Evolutionary conservation across 2,888 invertebrate species (phyloP).

Genomic region (Polylopha cassiicola): DNA sequence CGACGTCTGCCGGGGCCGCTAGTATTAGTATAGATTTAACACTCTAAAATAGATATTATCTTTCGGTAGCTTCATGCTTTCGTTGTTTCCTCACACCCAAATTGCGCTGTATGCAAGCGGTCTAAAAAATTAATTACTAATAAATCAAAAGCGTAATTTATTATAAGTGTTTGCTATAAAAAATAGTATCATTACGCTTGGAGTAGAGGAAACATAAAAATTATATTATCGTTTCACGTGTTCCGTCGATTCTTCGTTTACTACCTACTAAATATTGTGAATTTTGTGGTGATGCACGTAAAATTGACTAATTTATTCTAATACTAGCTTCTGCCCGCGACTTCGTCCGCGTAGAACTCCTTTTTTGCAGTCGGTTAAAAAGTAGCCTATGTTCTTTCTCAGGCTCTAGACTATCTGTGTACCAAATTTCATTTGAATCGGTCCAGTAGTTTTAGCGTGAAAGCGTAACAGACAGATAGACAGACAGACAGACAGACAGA

Average conservation of each 20-base stretch:
- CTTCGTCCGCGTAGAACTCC: too few relatives aligned
- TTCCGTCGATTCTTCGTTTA: slow-evolving; percentile 48
- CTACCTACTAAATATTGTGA: slow-evolving; percentile 47
- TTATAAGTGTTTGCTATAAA: slow-evolving; percentile 57
- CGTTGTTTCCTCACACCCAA: slow-evolving; percentile 6
- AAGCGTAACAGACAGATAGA: too few relatives aligned
- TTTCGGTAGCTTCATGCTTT: slow-evolving; percentile 6
- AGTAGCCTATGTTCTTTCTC: too few relatives aligned
- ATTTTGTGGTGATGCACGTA: slow-evolving; percentile 32
- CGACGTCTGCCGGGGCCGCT: too few relatives aligned
- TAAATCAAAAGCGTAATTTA: slow-evolving; percentile 69
- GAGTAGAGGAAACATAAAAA: slow-evolving; percentile 65
- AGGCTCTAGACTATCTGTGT: too few relatives aligned
- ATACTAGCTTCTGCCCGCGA: slow-evolving; percentile 4
- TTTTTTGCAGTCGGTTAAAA: too few relatives aligned
- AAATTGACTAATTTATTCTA: slow-evolving; percentile 7
- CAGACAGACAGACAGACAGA: too few relatives aligned
- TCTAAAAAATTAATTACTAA: slow-evolving; percentile 29
- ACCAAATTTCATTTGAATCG: too few relatives aligned
- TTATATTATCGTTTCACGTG: slow-evolving; percentile 69
- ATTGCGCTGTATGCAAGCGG: slow-evolving; percentile 10
- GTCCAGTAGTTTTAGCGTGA: too few relatives aligned
- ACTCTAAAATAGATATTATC: slow-evolving; percentile 6
- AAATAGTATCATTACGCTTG: slow-evolving; percentile 48
- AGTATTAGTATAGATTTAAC: background rate